Conservation (phyloP, 2,113 vertebrate genomes). For the Tupaia tana region DNA sequence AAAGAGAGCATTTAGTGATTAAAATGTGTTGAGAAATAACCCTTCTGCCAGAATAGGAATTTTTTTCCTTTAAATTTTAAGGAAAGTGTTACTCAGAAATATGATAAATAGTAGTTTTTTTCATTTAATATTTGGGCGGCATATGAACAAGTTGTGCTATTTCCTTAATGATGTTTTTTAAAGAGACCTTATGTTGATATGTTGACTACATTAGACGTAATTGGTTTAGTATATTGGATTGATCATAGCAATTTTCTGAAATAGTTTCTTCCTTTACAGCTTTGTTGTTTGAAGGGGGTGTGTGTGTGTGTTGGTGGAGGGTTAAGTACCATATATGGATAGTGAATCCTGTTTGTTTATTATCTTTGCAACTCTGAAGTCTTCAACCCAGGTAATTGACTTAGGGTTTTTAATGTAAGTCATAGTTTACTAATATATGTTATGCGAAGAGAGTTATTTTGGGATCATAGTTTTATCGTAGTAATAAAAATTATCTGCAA, state of each 20-base stretch:
- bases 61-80: constrained; percentile 31
- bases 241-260: background rate
- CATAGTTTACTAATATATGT: background rate
- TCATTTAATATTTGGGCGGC: background rate
- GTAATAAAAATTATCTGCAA: constrained; percentile 78
- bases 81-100: background rate
- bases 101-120: background rate
- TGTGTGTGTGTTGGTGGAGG: constrained; percentile 23
- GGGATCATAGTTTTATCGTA: constrained; percentile 60
- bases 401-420: background rate
- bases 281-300: background rate
- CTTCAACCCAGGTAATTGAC: background rate
- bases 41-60: constrained; percentile 36
- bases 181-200: background rate
- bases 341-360: background rate
- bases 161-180: constrained; percentile 46
- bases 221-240: background rate
- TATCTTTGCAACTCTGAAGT: constrained; percentile 16
- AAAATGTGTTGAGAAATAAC: constrained; percentile 63
- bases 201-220: constrained; percentile 28
- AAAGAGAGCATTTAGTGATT: constrained; percentile 63
- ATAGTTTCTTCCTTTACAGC: constrained; percentile 26
- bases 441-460: constrained; percentile 55
- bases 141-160: background rate
- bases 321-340: background rate